A percentile compares a stretch with the other conserved stretches of the same genome.
phyloP scores from a whole-genome alignment of 2,888 invertebrate genomes.

The Drosophila birchii region DNA sequence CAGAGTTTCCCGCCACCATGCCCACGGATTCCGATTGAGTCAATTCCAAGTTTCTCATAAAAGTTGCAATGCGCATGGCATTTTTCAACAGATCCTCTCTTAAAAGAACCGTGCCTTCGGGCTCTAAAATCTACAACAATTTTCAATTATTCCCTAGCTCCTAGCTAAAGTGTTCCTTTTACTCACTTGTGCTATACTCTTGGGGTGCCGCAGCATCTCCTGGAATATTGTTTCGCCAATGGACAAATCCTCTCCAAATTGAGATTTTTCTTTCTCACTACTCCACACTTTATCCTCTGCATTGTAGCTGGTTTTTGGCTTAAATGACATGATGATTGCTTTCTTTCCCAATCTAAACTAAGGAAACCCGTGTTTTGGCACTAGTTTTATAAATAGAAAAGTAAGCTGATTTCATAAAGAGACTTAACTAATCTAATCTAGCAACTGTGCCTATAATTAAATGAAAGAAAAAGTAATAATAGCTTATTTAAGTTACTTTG shows the following conservation, averaged over 20 bases:
- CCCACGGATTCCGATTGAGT: slow-evolving; percentile 68
- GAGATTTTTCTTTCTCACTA: slow-evolving; percentile 10
- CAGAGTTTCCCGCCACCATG: slow-evolving; percentile 68
- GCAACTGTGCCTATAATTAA: neutral
- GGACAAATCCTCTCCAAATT: slow-evolving; percentile 56
- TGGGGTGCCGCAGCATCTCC: slow-evolving; percentile 53
- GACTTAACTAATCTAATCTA: neutral
- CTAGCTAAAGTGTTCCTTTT: neutral
- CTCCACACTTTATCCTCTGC: slow-evolving; percentile 55
- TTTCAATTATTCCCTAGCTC: accelerated
- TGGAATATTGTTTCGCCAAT: slow-evolving; percentile 59
- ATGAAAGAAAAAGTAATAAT: too few relatives aligned
- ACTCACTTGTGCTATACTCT: slow-evolving; percentile 49
- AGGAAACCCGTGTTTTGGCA: neutral
- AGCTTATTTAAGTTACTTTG: too few relatives aligned
- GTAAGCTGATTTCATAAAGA: neutral
- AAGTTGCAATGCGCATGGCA: slow-evolving; percentile 66
- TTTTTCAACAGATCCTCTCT: slow-evolving; percentile 53
- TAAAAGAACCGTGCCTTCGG: slow-evolving; percentile 53
- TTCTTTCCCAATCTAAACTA: neutral
- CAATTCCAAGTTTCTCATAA: slow-evolving; percentile 54
- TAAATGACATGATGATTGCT: slow-evolving; percentile 2
- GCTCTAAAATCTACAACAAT: slow-evolving; percentile 56
- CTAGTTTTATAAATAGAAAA: neutral
- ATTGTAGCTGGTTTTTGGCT: slow-evolving; percentile 38